A percentile compares a stretch with the other conserved stretches of the same genome.
phyloP scores from a whole-genome alignment of 2,797 vertebrate genomes.

The Intellagama lesueurii region DNA sequence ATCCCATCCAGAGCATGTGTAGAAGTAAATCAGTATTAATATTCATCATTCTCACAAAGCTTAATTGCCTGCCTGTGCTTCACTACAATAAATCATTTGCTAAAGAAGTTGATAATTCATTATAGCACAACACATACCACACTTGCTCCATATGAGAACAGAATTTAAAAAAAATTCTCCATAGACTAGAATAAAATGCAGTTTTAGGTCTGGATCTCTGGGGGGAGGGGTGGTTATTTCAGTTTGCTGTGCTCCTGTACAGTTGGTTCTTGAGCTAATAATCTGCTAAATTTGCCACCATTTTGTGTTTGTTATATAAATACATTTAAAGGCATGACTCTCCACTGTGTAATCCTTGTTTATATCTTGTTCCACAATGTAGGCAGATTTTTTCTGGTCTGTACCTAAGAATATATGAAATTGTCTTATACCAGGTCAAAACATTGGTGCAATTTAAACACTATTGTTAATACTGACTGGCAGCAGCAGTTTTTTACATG shows the following conservation, averaged over 20 bases:
- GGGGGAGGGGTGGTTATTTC: not conserved
- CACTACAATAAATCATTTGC: not conserved
- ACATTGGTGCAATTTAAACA: not conserved
- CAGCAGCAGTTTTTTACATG: not conserved
- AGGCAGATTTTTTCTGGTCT: not conserved
- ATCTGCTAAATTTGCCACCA: not conserved
- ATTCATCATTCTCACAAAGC: not conserved
- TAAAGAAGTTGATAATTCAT: not conserved
- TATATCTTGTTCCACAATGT: not conserved
- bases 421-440: not conserved
- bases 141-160: not conserved
- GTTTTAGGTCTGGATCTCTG: not conserved
- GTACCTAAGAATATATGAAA: not conserved
- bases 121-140: not conserved
- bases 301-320: not conserved
- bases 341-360: not conserved
- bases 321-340: not conserved
- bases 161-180: not conserved
- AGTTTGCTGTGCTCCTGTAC: not conserved
- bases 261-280: not conserved
- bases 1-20: not conserved
- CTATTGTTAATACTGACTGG: not conserved
- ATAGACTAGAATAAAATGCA: not conserved
- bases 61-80: not conserved
- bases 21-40: not conserved